These are phyloP conservation scores for Aurelia sp. DNA, from an alignment of 30 jellyfish, hydroid and myxozoan species.

Conservation along the genomic window DNA sequence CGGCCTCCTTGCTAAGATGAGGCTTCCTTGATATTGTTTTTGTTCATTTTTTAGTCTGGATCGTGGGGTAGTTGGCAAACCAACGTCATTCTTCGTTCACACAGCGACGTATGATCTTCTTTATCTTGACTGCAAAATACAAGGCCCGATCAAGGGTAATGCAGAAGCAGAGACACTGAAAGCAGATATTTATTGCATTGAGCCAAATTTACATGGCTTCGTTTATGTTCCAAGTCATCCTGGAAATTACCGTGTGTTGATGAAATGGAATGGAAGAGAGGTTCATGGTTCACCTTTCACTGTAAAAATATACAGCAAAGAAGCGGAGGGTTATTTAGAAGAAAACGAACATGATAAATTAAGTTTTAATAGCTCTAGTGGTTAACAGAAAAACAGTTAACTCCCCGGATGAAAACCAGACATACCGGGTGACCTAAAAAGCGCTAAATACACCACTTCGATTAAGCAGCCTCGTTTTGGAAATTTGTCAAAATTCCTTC, in stretches of 20 bases:
- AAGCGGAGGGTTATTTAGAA: slow-evolving; percentile 12
- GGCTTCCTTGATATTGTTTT: neutral
- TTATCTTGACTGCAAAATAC: slow-evolving; percentile 13
- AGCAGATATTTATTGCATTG: slow-evolving; percentile 55
- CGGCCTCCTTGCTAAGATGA: neutral
- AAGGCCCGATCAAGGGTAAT: slow-evolving; percentile 32
- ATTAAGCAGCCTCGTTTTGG: no score
- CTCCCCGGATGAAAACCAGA: no score
- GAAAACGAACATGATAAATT: slow-evolving; percentile 24
- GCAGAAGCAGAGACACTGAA: neutral
- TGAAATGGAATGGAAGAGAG: slow-evolving; percentile 58
- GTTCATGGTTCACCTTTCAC: slow-evolving; percentile 64
- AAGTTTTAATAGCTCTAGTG: neutral
- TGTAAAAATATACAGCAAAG: slow-evolving; percentile 4
- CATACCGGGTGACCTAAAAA: no score
- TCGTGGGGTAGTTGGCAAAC: slow-evolving; percentile 55
- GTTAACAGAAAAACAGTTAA: neutral
- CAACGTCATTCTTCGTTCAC: slow-evolving; percentile 60
- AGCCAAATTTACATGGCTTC: slow-evolving; percentile 60
- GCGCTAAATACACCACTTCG: no score
- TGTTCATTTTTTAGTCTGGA: slow-evolving; percentile 1
- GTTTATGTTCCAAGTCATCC: slow-evolving; percentile 30
- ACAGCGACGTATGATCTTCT: slow-evolving; percentile 60
- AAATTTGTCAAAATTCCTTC: no score
- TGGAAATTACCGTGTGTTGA: slow-evolving; percentile 27